Percentiles rank a stretch among this genome's conserved stretches.
These are phyloP conservation scores for Kradibia gibbosae DNA, from an alignment of 1,140 invertebrate genomes.

Conservation along the genomic window DNA sequence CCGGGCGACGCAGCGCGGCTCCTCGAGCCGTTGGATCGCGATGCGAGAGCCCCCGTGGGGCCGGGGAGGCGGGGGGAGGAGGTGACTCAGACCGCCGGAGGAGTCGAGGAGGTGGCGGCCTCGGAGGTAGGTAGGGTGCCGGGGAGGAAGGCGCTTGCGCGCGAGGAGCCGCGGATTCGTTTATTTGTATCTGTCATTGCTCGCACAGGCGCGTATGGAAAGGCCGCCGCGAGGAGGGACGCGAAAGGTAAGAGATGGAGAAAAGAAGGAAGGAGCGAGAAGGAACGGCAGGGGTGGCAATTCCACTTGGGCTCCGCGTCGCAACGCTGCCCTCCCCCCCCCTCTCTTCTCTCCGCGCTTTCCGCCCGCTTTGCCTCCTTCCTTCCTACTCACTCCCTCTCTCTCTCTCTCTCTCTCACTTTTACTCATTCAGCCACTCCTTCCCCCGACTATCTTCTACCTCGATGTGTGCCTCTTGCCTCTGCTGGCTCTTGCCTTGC, in stretches of 20 bases:
- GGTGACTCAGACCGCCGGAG: background rate
- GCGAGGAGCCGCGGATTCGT: slow-evolving; percentile 52
- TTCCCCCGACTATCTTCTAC: background rate
- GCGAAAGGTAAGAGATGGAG: slow-evolving; percentile 32
- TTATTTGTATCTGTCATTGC: slow-evolving; percentile 72
- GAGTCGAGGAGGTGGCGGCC: background rate
- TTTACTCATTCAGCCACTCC: background rate
- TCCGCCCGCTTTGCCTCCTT: background rate
- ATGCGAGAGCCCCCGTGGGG: slow-evolving; percentile 1
- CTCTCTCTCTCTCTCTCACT: slow-evolving; percentile 24
- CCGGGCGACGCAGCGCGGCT: slow-evolving; percentile 10
- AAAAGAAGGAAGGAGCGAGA: slow-evolving; percentile 47
- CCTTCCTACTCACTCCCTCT: slow-evolving; percentile 9
- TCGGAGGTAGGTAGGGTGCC: background rate
- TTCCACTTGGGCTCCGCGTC: slow-evolving; percentile 47
- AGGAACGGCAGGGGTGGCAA: slow-evolving; percentile 51
- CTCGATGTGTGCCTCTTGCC: too few species aligned
- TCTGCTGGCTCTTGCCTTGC: slow-evolving; percentile 19
- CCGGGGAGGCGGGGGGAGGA: background rate
- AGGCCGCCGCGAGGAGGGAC: background rate
- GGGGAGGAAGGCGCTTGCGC: slow-evolving; percentile 43
- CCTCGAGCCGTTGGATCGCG: slow-evolving; percentile 6
- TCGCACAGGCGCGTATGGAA: slow-evolving; percentile 39
- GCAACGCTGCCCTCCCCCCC: background rate
- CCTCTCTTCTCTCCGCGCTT: background rate